phyloP scores from a whole-genome alignment of 2,797 vertebrate species.

The Halcyon smyrnensis region DNA sequence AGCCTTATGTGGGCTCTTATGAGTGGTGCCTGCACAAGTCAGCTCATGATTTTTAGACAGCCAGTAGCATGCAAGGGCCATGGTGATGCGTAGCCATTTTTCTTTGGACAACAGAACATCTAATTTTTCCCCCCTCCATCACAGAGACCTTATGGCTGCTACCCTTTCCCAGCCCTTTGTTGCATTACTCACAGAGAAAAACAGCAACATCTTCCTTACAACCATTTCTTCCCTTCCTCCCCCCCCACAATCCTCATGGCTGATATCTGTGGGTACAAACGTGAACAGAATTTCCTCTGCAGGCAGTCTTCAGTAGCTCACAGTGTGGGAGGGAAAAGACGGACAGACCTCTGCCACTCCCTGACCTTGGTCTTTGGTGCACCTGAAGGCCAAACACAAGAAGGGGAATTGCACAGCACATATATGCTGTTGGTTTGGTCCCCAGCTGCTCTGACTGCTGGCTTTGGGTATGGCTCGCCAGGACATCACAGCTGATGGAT shows the following conservation, averaged over 20 bases:
- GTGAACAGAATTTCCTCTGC: background rate
- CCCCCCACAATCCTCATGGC: background rate
- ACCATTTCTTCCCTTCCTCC: background rate
- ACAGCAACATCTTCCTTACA: background rate
- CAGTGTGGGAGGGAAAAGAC: background rate
- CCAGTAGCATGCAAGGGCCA: background rate
- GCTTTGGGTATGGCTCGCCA: fast-evolving
- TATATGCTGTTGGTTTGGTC: background rate
- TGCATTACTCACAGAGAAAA: background rate
- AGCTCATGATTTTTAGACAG: background rate
- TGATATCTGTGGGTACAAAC: background rate
- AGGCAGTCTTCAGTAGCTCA: background rate
- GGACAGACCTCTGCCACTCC: background rate
- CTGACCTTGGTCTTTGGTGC: background rate
- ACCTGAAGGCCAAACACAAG: background rate
- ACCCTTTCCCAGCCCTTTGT: background rate
- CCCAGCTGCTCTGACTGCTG: no score
- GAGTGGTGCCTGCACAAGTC: background rate
- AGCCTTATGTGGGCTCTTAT: background rate
- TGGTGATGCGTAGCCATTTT: background rate
- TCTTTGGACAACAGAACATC: background rate
- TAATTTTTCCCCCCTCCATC: background rate
- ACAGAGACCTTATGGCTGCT: background rate
- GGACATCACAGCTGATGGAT: background rate
- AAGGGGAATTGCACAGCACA: fast-evolving